Conservation (phyloP, 1,140 invertebrate genomes). For the Philopotamus ludificatus region DNA sequence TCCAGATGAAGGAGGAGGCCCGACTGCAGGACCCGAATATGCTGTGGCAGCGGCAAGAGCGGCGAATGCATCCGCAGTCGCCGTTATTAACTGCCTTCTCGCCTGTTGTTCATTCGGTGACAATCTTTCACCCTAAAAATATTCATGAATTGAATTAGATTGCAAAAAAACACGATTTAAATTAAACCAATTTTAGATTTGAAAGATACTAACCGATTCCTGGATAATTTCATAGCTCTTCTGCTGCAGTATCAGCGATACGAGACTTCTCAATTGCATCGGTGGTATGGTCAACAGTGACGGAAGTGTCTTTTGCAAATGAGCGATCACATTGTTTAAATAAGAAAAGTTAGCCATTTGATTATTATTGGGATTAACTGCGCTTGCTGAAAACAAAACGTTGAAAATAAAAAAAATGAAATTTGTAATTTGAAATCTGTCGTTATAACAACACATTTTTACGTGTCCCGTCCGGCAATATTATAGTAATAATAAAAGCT, state of each 20-base stretch:
- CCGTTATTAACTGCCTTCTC: slow-evolving; percentile 47
- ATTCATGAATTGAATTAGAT: background rate
- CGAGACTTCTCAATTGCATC: slow-evolving; percentile 52
- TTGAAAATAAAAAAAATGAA: background rate
- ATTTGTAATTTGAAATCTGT: too few species aligned
- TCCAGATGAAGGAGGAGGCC: background rate
- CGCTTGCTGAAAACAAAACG: slow-evolving; percentile 5
- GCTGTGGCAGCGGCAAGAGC: slow-evolving; percentile 26
- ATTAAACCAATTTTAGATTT: background rate
- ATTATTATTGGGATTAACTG: slow-evolving; percentile 24
- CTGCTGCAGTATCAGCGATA: slow-evolving; percentile 56
- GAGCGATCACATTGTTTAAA: slow-evolving; percentile 52
- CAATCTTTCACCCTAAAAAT: slow-evolving; percentile 17
- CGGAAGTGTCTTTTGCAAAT: slow-evolving; percentile 54
- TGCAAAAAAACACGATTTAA: background rate
- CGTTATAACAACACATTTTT: background rate
- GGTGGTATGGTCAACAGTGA: slow-evolving; percentile 53
- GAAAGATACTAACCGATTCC: slow-evolving; percentile 45
- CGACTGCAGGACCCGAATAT: slow-evolving; percentile 3
- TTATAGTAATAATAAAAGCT: slow-evolving; percentile 5
- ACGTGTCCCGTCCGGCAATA: too few species aligned
- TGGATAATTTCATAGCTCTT: slow-evolving; percentile 54
- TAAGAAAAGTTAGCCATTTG: slow-evolving; percentile 49
- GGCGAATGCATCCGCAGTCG: slow-evolving; percentile 48
- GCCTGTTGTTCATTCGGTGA: slow-evolving; percentile 44